These are phyloP conservation scores for Cordilura impudica DNA, from an alignment of 2,888 invertebrate genomes.

Conservation along the genomic window DNA sequence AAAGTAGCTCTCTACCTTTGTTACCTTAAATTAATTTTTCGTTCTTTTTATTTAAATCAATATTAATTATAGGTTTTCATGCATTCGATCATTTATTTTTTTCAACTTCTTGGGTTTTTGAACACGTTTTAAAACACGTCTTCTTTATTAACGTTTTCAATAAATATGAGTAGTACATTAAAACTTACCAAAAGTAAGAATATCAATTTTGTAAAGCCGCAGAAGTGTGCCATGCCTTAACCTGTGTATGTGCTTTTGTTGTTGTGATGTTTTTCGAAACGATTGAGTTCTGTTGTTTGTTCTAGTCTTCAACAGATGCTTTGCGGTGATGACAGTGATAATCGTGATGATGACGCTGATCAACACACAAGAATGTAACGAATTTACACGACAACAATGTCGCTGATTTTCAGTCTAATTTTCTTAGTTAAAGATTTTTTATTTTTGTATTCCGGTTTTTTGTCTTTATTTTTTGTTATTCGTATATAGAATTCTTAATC, in stretches of 20 bases:
- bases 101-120: background rate
- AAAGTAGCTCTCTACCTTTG: background rate
- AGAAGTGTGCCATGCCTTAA: constrained; percentile 69
- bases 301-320: constrained; percentile 39
- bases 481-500: constrained; percentile 13
- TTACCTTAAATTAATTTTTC: background rate
- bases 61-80: constrained; percentile 17
- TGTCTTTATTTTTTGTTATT: background rate
- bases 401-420: constrained; percentile 43
- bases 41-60: background rate
- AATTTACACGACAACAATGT: constrained; percentile 18
- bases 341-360: background rate
- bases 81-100: constrained; percentile 1
- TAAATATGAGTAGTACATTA: too few species aligned
- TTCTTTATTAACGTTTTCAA: constrained; percentile 2
- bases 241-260: constrained; percentile 29
- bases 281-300: constrained; percentile 7
- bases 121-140: constrained; percentile 14
- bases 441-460: constrained; percentile 22
- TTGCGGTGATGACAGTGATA: background rate
- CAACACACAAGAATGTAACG: constrained; percentile 9
- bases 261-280: constrained; percentile 34
- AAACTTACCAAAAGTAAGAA: constrained; percentile 73
- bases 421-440: constrained; percentile 33
- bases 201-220: constrained; percentile 71